These are phyloP conservation scores for Heterochromis multidens DNA, from an alignment of 2,113 vertebrate species.

Conservation along the genomic window DNA sequence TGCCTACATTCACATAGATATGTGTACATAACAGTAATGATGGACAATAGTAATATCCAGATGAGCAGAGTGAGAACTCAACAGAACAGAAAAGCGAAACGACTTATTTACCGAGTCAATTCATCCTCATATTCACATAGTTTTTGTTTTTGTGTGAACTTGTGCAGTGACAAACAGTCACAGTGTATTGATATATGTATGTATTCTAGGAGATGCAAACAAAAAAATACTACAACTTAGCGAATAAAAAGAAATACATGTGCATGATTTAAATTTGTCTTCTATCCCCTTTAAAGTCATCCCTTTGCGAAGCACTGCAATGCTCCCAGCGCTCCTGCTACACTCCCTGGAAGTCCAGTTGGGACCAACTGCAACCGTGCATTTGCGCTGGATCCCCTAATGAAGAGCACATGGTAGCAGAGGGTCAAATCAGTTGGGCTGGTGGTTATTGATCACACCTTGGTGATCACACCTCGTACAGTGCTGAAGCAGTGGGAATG, in stretches of 20 bases:
- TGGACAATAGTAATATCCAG: background rate
- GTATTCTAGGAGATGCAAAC: too few relatives aligned
- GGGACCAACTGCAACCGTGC: background rate
- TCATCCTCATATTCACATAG: background rate
- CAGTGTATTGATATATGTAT: background rate
- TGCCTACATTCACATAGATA: too few relatives aligned
- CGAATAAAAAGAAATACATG: background rate
- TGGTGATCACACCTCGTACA: background rate
- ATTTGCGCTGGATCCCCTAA: background rate
- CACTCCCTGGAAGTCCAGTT: background rate
- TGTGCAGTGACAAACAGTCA: background rate
- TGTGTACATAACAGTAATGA: too few relatives aligned
- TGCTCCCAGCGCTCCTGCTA: background rate
- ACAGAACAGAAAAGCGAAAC: background rate
- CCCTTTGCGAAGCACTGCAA: background rate
- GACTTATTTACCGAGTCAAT: accelerated
- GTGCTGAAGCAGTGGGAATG: background rate
- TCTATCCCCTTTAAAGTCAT: background rate
- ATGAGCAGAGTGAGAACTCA: background rate
- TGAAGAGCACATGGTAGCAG: background rate
- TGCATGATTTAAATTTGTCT: too few relatives aligned
- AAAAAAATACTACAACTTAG: background rate
- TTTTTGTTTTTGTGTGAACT: background rate
- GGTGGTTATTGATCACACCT: background rate
- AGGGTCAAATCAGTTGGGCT: background rate